phyloP scores from a whole-genome alignment of 2,888 invertebrate genomes.

The Dioctria linearis region DNA sequence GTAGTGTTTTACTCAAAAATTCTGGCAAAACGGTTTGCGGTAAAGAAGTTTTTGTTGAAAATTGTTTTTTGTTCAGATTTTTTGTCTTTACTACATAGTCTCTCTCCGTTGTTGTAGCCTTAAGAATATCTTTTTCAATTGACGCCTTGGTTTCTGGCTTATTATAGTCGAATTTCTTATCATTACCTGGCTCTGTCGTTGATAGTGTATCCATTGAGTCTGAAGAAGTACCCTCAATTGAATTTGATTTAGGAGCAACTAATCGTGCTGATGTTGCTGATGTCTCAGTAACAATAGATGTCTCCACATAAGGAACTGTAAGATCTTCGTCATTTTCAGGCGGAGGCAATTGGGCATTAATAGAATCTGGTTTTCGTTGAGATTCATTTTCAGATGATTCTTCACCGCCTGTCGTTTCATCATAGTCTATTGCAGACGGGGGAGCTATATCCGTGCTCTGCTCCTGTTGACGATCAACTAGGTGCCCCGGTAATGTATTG shows the following conservation, averaged over 20 bases:
- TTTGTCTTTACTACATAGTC: neutral
- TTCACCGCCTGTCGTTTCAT: slow-evolving; percentile 8
- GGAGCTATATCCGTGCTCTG: slow-evolving; percentile 17
- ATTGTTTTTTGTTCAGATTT: neutral
- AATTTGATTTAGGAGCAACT: neutral
- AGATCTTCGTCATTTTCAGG: slow-evolving; percentile 64
- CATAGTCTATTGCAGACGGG: neutral
- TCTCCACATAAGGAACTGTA: slow-evolving; percentile 62
- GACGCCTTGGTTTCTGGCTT: neutral
- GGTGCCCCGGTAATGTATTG: slow-evolving; percentile 4
- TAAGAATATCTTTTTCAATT: neutral
- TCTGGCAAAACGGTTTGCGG: neutral
- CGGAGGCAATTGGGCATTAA: slow-evolving; percentile 68
- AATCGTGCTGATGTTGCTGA: slow-evolving; percentile 27
- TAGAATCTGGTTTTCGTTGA: slow-evolving; percentile 56
- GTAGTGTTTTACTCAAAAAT: neutral
- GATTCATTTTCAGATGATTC: slow-evolving; percentile 59
- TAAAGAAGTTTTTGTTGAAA: neutral
- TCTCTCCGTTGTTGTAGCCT: neutral
- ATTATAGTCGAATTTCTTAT: neutral
- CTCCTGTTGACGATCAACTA: neutral
- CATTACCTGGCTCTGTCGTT: no score
- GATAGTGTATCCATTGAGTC: neutral
- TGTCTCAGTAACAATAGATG: slow-evolving; percentile 59
- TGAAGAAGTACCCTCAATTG: neutral